These are phyloP conservation scores for Oriolus oriolus DNA, from an alignment of 2,113 vertebrate species.

Conservation along the genomic window DNA sequence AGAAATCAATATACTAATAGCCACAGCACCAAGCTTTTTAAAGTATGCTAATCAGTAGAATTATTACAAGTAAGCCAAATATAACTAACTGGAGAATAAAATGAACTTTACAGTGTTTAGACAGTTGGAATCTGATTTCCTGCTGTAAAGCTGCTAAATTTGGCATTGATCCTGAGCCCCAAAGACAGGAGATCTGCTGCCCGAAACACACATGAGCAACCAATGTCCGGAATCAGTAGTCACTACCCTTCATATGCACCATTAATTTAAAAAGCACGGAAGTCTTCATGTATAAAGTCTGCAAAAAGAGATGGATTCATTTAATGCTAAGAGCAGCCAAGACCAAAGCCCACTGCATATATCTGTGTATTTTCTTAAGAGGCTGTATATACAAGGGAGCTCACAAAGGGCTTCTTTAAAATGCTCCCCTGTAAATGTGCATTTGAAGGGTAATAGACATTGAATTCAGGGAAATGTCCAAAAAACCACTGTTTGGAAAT, in stretches of 20 bases:
- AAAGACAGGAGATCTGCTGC: background rate
- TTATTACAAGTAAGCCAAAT: slow-evolving; percentile 13
- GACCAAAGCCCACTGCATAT: background rate
- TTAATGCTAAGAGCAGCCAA: background rate
- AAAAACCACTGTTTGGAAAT: background rate
- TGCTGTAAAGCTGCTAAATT: background rate
- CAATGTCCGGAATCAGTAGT: rapidly evolving
- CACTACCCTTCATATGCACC: background rate
- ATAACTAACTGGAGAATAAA: slow-evolving; percentile 4
- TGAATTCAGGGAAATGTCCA: background rate
- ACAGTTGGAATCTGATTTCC: slow-evolving; percentile 21
- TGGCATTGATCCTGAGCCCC: background rate
- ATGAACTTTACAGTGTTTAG: slow-evolving; percentile 3
- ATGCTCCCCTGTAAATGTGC: background rate
- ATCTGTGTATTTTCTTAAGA: slow-evolving; percentile 21
- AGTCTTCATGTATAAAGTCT: background rate
- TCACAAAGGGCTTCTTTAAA: slow-evolving; percentile 29
- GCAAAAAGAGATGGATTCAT: background rate
- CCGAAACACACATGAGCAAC: background rate
- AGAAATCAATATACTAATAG: background rate
- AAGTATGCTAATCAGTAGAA: background rate
- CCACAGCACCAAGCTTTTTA: background rate
- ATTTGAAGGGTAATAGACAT: background rate
- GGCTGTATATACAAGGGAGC: background rate
- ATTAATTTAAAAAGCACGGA: background rate